Evolutionary conservation across 2,113 vertebrate genomes (phyloP).

Genomic region (Spea multiplicata): DNA sequence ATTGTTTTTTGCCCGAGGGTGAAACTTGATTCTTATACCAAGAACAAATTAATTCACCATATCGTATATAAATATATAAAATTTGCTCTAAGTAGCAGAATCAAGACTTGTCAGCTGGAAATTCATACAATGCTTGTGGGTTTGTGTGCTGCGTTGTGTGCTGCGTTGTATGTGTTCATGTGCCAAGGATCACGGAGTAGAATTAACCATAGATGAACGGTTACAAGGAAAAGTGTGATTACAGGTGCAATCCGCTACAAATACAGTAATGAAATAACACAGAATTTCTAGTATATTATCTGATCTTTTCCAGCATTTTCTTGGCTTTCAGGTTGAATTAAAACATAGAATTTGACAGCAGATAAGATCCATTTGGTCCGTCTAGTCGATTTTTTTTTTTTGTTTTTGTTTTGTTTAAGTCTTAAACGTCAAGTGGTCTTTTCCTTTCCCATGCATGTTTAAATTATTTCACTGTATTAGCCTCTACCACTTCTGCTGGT

Average conservation of each 20-base stretch:
- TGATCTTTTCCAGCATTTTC: background rate
- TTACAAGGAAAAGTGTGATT: background rate
- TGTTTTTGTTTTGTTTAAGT: no score
- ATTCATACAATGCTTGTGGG: background rate
- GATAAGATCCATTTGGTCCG: no score
- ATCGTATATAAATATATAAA: conserved; percentile 5
- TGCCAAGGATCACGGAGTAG: background rate
- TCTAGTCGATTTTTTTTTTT: no score
- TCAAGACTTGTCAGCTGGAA: conserved; percentile 13
- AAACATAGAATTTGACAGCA: no score
- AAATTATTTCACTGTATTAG: no score
- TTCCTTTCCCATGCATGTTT: no score
- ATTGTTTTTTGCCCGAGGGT: conserved; percentile 39
- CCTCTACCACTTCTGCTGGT: no score
- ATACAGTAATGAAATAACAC: background rate
- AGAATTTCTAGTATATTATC: background rate
- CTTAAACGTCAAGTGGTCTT: no score
- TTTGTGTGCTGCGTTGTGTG: background rate
- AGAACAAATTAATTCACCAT: conserved; percentile 45
- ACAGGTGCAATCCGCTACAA: background rate
- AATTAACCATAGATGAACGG: background rate
- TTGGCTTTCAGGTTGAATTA: no score
- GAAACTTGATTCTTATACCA: conserved; percentile 35
- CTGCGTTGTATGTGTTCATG: background rate
- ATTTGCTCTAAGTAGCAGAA: conserved; percentile 9